These are phyloP conservation scores for Aspidiotus destructor DNA, from an alignment of 2,888 invertebrate genomes.

Conservation along the genomic window DNA sequence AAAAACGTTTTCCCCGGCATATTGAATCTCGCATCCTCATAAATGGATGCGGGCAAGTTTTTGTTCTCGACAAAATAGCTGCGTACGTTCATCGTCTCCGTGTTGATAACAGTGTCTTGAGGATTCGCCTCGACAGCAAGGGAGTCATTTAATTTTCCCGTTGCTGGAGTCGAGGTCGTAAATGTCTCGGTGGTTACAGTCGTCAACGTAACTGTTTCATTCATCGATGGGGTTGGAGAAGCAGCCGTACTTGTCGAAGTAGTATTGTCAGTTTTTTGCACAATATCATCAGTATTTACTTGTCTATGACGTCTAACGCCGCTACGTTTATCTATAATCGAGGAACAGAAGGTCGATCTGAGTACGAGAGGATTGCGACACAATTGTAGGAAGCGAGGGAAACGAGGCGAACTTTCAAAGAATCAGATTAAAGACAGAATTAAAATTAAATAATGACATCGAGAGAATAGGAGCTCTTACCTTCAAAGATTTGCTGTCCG, in stretches of 20 bases:
- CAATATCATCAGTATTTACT: not conserved
- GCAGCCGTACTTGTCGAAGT: not conserved
- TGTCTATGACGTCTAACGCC: not conserved
- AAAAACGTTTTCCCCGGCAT: constrained; percentile 6
- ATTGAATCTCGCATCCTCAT: constrained; percentile 4
- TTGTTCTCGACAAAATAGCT: constrained; percentile 25
- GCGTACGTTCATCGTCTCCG: constrained; percentile 16
- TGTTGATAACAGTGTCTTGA: not conserved
- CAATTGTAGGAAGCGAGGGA: not conserved
- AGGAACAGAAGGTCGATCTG: not conserved
- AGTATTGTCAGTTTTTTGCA: not conserved
- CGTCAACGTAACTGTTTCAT: not conserved
- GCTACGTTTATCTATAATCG: not conserved
- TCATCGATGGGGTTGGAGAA: not conserved
- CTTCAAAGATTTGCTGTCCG: constrained; percentile 52
- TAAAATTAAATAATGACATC: not conserved
- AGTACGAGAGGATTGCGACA: not conserved
- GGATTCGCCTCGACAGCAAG: constrained; percentile 1
- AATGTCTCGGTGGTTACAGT: not conserved
- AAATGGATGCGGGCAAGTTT: constrained; percentile 9
- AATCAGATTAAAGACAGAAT: not conserved
- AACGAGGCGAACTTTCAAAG: not conserved
- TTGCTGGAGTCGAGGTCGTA: not conserved
- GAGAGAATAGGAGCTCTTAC: constrained; percentile 39
- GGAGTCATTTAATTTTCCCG: not conserved